Conservation (phyloP, 2,113 vertebrate species). For the Oplegnathus fasciatus region DNA sequence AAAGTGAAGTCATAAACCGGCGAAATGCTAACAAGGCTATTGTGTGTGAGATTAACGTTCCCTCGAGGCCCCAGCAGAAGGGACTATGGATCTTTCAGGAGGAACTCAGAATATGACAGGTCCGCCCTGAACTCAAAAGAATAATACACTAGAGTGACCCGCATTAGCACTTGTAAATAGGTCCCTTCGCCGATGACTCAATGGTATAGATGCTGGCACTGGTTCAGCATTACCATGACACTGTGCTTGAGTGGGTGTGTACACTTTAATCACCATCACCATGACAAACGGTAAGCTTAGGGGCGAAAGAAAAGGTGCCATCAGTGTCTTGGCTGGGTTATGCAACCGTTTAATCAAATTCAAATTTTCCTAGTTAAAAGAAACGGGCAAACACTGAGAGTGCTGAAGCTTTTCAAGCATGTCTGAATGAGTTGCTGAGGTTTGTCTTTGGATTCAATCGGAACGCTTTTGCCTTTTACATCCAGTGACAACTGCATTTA, state of each 20-base stretch:
- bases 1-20: conserved; percentile 56
- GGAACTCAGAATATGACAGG: conserved; percentile 65
- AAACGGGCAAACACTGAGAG: conserved; percentile 53
- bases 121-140: conserved; percentile 50
- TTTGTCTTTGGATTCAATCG: conserved; percentile 51
- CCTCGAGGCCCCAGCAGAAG: conserved; percentile 27
- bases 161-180: conserved; percentile 71
- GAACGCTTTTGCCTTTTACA: conserved; percentile 40
- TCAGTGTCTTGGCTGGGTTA: conserved; percentile 48
- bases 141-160: conserved; percentile 56
- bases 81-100: conserved; percentile 42
- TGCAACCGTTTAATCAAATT: conserved; percentile 70
- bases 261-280: conserved; percentile 51
- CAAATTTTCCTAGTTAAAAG: conserved; percentile 60
- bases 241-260: conserved; percentile 24
- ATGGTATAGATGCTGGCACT: conserved; percentile 61
- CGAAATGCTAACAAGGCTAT: conserved; percentile 56
- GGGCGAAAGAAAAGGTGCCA: conserved; percentile 55
- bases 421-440: conserved; percentile 70
- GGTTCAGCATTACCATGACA: conserved; percentile 57
- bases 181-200: conserved; percentile 55
- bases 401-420: conserved; percentile 56
- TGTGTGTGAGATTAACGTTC: conserved; percentile 59
- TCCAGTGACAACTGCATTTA: conserved; percentile 46
- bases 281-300: conserved; percentile 63